Evolutionary conservation across 1,140 invertebrate species (phyloP).

Genomic region (Gonatopus flavifemur): DNA sequence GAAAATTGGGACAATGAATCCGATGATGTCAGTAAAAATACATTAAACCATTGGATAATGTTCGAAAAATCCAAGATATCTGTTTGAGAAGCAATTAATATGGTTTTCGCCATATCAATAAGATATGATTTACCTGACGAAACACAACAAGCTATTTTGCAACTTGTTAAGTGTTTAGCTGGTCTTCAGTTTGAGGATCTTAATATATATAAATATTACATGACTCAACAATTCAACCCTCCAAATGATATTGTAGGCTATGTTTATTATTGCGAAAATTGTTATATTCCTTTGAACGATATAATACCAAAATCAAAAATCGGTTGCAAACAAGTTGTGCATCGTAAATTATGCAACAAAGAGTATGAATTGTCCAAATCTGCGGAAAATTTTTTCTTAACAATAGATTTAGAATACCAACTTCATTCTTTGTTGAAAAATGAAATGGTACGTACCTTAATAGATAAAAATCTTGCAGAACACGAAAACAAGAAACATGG

Average conservation of each 20-base stretch:
- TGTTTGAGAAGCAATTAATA: constrained; percentile 17
- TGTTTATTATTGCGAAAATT: constrained; percentile 20
- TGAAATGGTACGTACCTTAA: background rate
- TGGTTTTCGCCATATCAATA: constrained; percentile 19
- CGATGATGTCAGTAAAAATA: no score
- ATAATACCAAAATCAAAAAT: constrained; percentile 8
- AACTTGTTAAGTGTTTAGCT: constrained; percentile 19
- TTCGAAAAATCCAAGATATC: constrained; percentile 17
- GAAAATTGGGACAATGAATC: no score
- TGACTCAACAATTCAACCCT: constrained; percentile 16
- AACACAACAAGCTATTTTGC: constrained; percentile 11
- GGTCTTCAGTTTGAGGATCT: constrained; percentile 19
- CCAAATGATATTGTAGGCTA: constrained; percentile 8
- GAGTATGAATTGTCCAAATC: constrained; percentile 11
- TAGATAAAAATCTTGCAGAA: constrained; percentile 10
- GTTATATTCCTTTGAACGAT: constrained; percentile 10
- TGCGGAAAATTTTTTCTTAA: constrained; percentile 16
- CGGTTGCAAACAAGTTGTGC: background rate
- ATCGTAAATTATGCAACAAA: constrained; percentile 10
- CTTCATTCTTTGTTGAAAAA: constrained; percentile 13
- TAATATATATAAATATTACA: constrained; percentile 17
- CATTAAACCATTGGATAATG: constrained; percentile 17
- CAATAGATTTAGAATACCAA: constrained; percentile 20
- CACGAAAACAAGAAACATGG: background rate
- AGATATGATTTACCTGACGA: constrained; percentile 14